These are phyloP conservation scores for Ridgeia piscesae DNA, from an alignment of 1,140 invertebrate genomes.

Conservation along the genomic window DNA sequence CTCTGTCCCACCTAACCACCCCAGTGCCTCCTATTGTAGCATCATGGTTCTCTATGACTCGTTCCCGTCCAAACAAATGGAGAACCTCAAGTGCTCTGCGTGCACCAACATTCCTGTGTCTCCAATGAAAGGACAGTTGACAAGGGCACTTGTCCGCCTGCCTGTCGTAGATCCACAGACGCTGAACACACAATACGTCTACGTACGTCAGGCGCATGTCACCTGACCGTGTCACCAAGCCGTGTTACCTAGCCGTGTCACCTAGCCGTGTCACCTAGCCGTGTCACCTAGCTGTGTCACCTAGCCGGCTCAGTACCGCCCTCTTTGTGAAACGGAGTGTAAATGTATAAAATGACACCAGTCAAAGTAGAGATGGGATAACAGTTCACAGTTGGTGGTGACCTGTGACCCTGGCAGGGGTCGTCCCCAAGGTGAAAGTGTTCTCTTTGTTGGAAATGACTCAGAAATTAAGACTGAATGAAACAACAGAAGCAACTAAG, in stretches of 20 bases:
- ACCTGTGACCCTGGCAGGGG: no score
- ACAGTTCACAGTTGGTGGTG: background rate
- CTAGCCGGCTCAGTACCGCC: background rate
- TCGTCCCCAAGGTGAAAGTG: background rate
- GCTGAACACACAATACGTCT: background rate
- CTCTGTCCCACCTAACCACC: background rate
- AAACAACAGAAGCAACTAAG: background rate
- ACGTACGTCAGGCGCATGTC: background rate
- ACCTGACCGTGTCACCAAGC: background rate
- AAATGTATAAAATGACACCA: background rate
- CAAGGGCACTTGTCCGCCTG: background rate
- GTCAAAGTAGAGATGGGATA: background rate
- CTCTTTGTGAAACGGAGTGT: background rate
- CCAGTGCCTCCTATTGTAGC: background rate
- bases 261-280: background rate
- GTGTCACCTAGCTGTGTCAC: background rate
- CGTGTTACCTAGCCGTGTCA: background rate
- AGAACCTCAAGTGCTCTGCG: background rate
- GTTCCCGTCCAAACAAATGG: background rate
- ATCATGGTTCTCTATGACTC: background rate
- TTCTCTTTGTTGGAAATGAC: background rate
- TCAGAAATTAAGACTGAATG: no score
- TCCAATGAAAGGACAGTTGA: background rate
- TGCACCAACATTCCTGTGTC: background rate
- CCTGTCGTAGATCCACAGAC: background rate